Base-by-base conservation (phyloP, 2,797 vertebrate genomes). In the Trichosurus vulpecula region DNA sequence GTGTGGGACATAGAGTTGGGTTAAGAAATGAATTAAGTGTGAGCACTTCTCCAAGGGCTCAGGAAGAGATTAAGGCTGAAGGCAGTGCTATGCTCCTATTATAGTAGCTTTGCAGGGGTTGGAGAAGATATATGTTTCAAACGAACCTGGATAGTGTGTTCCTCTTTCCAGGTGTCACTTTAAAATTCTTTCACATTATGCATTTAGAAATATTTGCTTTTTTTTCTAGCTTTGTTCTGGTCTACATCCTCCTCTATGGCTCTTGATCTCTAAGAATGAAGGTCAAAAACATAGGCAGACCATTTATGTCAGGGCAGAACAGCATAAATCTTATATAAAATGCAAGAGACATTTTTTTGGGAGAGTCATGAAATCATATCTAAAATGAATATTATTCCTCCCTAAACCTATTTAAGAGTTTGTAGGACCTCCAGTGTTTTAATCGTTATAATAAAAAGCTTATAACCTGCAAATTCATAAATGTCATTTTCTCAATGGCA, bases 371-470 rank as follows among this genome's bases (percentile, higher is more conserved):
- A 52, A 91, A 47, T 92, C 51, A 55, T 93, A 51, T 96, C 95
- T 58, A 74, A 96, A 94, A 90, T 81, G 54, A 90, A 53, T 35
- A 61, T 41, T 6, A 41, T 19, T 94, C 27, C 6, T 47, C 0
- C 0, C 95, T 95, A 96, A 91, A 87, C 35, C 0, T 35, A 56
- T 91, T 0, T 54, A 35, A 97, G 90, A 66, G 54, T 94, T 94
- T 58, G 55, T 93, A 31, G 0, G 0, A 1, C 0, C 0, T 58
- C 95, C 27, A 35, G 0, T 10, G 4, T 95, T 53, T 74, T 54
- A 56, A 96, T 92, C 91, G 16, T 94, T 93, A 58, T 55, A 54
- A 54, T 96, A 92, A 81, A 58, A 96, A 94, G 95, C 35, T n/a
- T 19, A 14, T 25, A 41, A 74, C 96, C 93, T 3, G 6, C 8